Percentiles rank a stretch among this genome's conserved stretches.
Evolutionary conservation across 2,888 invertebrate species (phyloP).

Genomic region (Galeruca laticollis): DNA sequence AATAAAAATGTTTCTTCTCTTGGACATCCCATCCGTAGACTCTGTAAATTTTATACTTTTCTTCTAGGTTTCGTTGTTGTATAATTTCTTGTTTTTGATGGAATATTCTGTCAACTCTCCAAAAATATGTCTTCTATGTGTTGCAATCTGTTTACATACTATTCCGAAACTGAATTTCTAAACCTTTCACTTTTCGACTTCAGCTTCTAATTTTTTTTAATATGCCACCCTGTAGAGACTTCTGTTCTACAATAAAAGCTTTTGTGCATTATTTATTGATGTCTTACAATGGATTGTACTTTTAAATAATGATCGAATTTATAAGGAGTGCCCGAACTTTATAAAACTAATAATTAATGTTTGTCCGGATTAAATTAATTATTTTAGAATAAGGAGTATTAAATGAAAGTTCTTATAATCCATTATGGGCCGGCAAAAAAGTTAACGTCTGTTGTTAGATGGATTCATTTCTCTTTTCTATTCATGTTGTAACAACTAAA

Average conservation of each 20-base stretch:
- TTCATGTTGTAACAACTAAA: not conserved
- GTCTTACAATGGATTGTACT: slow-evolving; percentile 6
- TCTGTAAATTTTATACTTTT: too few species aligned
- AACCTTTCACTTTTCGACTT: not conserved
- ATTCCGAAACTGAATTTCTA: too few species aligned
- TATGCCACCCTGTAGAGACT: not conserved
- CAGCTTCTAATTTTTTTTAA: not conserved
- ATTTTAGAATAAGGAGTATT: not conserved
- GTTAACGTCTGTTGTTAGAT: not conserved
- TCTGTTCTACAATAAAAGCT: slow-evolving; percentile 2
- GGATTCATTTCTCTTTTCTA: slow-evolving; percentile 4
- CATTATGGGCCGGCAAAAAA: not conserved
- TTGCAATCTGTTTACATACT: too few species aligned
- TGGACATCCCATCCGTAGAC: too few species aligned
- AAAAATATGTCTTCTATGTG: too few species aligned
- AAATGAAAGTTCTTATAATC: slow-evolving; percentile 11
- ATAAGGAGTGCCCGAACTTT: slow-evolving; percentile 4
- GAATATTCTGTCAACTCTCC: too few species aligned
- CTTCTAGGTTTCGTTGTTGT: too few species aligned
- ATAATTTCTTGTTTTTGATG: too few species aligned
- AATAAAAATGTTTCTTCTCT: too few species aligned
- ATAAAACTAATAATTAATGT: slow-evolving; percentile 13
- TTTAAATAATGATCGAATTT: slow-evolving; percentile 12
- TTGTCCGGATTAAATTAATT: slow-evolving; percentile 6
- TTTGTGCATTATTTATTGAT: slow-evolving; percentile 3